Evolutionary conservation across 2,113 vertebrate genomes (phyloP), one percentile per base, ranked within the genome.

Genomic region (Meriones unguiculatus): DNA sequence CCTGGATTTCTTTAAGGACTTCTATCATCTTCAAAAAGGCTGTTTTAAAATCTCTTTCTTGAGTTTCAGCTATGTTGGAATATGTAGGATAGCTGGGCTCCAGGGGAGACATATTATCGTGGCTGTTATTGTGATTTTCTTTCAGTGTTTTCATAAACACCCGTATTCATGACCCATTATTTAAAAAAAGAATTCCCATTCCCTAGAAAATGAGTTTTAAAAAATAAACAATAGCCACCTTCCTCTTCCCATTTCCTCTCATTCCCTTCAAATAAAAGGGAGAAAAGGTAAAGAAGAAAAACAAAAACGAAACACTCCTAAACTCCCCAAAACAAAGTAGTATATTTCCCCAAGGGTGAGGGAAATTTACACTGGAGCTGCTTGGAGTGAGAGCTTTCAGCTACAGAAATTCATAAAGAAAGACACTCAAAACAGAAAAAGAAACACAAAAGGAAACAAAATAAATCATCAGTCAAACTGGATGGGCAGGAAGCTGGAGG

Each of bases 341-440:
- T 98, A 97, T 97, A 98, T 96, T 97, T 96, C 97, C 97, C 97
- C 96, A 95, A 18, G 97, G 97, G 95, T 30, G 70, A 96, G 97
- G 97, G 97, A 41, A 89, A 97, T 98, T 98, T 98, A 98, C 98
- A 97, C 97, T 98, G 97, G 95, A 97, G 97, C 97, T 94, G 92
- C 97, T 96, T 95, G 97, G 97, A 97, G 97, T 96, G 96, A 96
- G 96, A 95, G 97, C 97, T 96, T 98, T 95, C 98, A 95, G 97
- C 97, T 97, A 98, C 97, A 98, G 97, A 98, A 98, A 98, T 97
- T 97, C 98, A 97, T 97, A 98, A 98, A 98, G 98, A 97, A 97
- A 98, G 98, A 98, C 97, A 98, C 97, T 98, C 98, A 98, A 98
- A 98, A 98, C 97, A 98, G 98, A 98, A 98, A 98, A 98, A 98